Conservation (phyloP, 2,113 vertebrate genomes). For the Apteryx mantelli region DNA sequence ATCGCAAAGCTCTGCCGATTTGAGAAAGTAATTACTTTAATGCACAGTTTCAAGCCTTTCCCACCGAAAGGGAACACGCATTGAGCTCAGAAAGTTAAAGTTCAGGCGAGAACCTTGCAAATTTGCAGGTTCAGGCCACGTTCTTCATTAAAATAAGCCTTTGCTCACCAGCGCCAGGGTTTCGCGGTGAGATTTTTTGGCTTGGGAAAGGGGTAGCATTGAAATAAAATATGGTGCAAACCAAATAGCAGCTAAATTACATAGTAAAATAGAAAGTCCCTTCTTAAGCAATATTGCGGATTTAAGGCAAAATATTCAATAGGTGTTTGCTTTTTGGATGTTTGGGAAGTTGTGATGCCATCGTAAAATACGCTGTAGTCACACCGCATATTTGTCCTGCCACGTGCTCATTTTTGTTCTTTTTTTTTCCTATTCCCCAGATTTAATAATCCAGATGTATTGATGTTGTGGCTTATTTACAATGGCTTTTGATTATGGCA, state of each 20-base stretch:
- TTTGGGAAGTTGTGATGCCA: too few relatives aligned
- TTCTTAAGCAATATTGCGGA: neutral
- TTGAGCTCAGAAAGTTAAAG: neutral
- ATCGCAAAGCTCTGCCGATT: neutral
- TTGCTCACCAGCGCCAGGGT: neutral
- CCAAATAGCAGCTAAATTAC: neutral
- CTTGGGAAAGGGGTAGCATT: neutral
- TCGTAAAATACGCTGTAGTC: neutral
- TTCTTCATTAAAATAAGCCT: neutral
- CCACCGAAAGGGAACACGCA: neutral
- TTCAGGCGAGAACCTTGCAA: neutral
- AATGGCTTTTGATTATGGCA: neutral
- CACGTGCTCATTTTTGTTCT: neutral
- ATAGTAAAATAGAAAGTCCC: neutral
- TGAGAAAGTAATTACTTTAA: neutral
- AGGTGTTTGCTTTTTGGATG: neutral
- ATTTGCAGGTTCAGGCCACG: neutral
- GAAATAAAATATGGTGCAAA: neutral
- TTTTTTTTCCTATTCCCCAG: too few relatives aligned
- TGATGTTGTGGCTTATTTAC: neutral
- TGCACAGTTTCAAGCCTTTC: neutral
- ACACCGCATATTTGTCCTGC: too few relatives aligned
- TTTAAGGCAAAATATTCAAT: neutral
- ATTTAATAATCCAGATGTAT: neutral
- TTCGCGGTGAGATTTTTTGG: neutral